A percentile compares a stretch with the other conserved stretches of the same genome.
Evolutionary conservation across 2,888 invertebrate genomes (phyloP).

Genomic region (Gastrophysa polygoni): DNA sequence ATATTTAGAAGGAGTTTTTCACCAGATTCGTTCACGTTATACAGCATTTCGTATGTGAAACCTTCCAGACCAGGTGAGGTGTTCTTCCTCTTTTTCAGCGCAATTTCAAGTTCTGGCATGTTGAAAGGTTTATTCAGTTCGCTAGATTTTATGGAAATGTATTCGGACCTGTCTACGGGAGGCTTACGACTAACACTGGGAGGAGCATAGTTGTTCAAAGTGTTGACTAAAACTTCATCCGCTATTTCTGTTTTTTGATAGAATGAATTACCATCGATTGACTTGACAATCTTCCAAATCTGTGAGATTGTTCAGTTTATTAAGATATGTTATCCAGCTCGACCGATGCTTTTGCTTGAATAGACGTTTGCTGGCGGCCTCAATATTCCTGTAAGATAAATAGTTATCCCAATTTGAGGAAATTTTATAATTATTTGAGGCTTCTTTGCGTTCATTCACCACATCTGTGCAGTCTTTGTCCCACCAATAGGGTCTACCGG

Average conservation of each 20-base stretch:
- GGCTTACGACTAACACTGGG: background rate
- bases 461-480: background rate
- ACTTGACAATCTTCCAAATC: background rate
- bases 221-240: background rate
- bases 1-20: conserved; percentile 6
- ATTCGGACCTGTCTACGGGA: background rate
- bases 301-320: background rate
- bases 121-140: background rate
- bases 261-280: background rate
- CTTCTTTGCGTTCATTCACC: background rate
- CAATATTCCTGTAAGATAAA: background rate
- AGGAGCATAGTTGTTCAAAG: background rate
- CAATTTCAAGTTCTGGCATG: background rate
- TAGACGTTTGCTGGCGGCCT: background rate
- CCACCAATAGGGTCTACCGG: background rate
- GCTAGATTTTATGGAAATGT: background rate
- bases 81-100: background rate
- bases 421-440: background rate
- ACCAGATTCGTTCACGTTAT: background rate
- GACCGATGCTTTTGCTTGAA: background rate
- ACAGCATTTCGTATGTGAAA: conserved; percentile 10
- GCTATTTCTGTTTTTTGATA: background rate
- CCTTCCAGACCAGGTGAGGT: background rate
- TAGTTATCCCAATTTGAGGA: background rate
- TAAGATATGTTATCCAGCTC: background rate